These are phyloP conservation scores for Podiceps cristatus DNA, from an alignment of 2,113 vertebrate species.

Conservation along the genomic window DNA sequence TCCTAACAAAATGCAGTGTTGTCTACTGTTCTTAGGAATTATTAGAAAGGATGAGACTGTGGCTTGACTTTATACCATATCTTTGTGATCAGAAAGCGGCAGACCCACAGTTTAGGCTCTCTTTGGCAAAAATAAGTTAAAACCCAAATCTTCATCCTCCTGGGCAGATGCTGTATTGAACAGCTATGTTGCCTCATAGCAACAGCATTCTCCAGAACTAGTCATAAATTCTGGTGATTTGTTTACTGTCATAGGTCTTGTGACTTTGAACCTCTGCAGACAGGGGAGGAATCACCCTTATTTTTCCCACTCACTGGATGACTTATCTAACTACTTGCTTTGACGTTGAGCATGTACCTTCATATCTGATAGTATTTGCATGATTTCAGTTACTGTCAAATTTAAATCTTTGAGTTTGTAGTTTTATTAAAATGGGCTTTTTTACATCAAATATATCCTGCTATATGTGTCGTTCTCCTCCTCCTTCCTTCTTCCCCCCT, in stretches of 20 bases:
- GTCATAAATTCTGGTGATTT: not conserved
- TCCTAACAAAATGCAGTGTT: not conserved
- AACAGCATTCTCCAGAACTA: not conserved
- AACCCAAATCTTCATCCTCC: not conserved
- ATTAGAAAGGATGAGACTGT: not conserved
- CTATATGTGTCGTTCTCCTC: accelerated
- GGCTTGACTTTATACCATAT: not conserved
- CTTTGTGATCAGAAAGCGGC: not conserved
- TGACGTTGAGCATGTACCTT: not conserved
- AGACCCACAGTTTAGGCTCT: not conserved
- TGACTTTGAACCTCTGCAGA: not conserved
- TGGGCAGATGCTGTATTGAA: not conserved
- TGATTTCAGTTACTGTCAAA: not conserved
- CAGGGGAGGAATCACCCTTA: not conserved
- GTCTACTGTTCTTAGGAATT: not conserved
- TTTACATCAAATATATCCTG: not conserved
- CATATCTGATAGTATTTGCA: not conserved
- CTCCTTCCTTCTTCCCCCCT: not conserved
- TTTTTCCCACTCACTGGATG: not conserved
- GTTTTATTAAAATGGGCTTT: not conserved
- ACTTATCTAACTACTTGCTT: not conserved
- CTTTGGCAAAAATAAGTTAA: not conserved
- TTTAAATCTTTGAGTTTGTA: not conserved
- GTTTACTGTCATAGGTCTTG: not conserved
- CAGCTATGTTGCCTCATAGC: not conserved